Conservation (phyloP, 2,113 vertebrate species). For the Mobula birostris region DNA sequence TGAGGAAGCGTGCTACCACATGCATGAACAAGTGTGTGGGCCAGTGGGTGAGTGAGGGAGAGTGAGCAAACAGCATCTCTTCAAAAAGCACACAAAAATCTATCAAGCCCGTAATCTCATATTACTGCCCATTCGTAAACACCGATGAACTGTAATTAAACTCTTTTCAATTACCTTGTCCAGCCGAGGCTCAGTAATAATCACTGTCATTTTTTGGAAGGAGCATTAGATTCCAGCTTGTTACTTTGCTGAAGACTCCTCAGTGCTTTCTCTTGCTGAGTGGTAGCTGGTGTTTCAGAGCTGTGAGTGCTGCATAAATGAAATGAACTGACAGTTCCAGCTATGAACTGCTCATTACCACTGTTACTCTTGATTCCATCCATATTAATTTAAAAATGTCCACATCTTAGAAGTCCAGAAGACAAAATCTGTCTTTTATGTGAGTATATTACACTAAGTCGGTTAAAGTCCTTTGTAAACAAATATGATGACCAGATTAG, state of each 20-base stretch:
- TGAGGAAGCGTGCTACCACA: neutral
- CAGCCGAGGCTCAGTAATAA: neutral
- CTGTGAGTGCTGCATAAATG: neutral
- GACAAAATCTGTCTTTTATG: neutral
- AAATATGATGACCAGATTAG: neutral
- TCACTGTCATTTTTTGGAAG: neutral
- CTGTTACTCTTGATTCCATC: neutral
- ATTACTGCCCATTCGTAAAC: neutral
- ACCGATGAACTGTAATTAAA: neutral
- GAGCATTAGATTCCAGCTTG: neutral
- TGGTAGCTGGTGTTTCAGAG: neutral
- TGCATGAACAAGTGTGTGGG: too few species aligned
- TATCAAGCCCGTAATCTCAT: neutral
- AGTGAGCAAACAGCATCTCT: too few species aligned
- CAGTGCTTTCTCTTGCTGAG: neutral
- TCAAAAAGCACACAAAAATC: neutral
- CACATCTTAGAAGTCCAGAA: neutral
- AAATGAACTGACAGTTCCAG: neutral
- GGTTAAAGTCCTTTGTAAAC: neutral
- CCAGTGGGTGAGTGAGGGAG: neutral
- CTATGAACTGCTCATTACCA: too few species aligned
- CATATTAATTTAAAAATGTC: neutral
- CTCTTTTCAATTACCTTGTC: neutral
- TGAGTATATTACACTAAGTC: neutral
- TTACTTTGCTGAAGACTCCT: neutral